Base-by-base conservation (phyloP, 2,888 invertebrate genomes). In the Netelia fuscicornis region DNA sequence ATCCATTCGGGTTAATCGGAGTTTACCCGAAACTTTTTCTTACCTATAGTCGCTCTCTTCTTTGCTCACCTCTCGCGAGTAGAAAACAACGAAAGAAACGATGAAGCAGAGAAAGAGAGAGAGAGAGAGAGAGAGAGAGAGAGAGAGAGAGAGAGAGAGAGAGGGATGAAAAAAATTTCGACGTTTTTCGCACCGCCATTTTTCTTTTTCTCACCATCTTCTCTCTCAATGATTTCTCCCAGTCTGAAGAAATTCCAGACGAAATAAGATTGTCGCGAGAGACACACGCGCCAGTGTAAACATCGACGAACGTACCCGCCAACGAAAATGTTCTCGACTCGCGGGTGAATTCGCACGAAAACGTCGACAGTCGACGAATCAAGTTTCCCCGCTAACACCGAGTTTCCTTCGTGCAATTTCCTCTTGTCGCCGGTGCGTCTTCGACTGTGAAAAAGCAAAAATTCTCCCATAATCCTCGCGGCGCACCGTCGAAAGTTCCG, bases 1-100 rank as follows among this genome's bases (percentile, higher is more conserved):
- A 88, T 88, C 86, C 87, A 87, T 88, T 90, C 84, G 85, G 81
- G 88, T 87, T 89, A 90, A 90, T 90, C 86, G 86, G 85, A 87
- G 88, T 88, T 88, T 85, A 80, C 58, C 79, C 76, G 75, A 84
- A 87, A 82, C 82, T 87, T 84, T 86, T 76, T 54, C 48, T 42
- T 23, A 17, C 17, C 52, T 11, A 11, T 48, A 42, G 37, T 76
- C 71, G 30, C 64, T 42, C 17, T n/a, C 25, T 3, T 80, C 64
- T 56, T 20, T 56, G 65, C 23, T 58, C 48, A n/a, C 48, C 44
- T 56, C 37, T 75, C 23, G 58, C 17, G 70, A 76, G 68, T 70
- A 56, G 58, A 37, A 70, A 54, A 60, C 13, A 48, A 67, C 77
- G 60, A 72, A 23, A 82, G 72, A 64, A 60, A n/a, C 52, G 17